A percentile compares a stretch with the other conserved stretches of the same genome.
Evolutionary conservation across 2,888 invertebrate species (phyloP).

Genomic region (Liposcelis brunnea): DNA sequence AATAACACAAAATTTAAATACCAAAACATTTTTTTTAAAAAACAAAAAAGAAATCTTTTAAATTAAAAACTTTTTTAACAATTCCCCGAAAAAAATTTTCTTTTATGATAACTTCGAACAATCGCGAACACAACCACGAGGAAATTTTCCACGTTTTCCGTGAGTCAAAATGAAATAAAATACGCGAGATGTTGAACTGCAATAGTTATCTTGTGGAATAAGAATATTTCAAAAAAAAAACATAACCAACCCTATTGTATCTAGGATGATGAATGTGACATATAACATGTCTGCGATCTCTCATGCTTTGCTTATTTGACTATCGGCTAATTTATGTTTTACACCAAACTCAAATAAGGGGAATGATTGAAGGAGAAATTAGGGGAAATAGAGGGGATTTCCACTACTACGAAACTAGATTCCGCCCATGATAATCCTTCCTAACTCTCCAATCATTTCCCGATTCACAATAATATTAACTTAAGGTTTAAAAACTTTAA

Average conservation of each 20-base stretch:
- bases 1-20: too few relatives aligned
- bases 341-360: constrained; percentile 6
- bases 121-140: too few relatives aligned
- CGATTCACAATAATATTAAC: too few relatives aligned
- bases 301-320: neutral
- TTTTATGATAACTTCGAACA: too few relatives aligned
- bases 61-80: too few relatives aligned
- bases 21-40: too few relatives aligned
- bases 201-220: constrained; percentile 5
- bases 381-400: constrained; percentile 7
- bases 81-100: too few relatives aligned
- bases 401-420: neutral
- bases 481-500: constrained; percentile 1
- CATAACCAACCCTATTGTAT: constrained; percentile 9
- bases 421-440: neutral
- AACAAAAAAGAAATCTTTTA: too few relatives aligned
- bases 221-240: constrained; percentile 6
- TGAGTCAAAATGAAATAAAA: too few relatives aligned
- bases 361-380: constrained; percentile 9
- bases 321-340: neutral
- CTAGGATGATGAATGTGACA: constrained; percentile 8
- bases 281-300: neutral
- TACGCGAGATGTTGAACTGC: neutral
- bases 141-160: too few relatives aligned
- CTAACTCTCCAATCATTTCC: too few relatives aligned